Conservation (phyloP, 2,888 invertebrate species). For the Esperia sulphurella region DNA sequence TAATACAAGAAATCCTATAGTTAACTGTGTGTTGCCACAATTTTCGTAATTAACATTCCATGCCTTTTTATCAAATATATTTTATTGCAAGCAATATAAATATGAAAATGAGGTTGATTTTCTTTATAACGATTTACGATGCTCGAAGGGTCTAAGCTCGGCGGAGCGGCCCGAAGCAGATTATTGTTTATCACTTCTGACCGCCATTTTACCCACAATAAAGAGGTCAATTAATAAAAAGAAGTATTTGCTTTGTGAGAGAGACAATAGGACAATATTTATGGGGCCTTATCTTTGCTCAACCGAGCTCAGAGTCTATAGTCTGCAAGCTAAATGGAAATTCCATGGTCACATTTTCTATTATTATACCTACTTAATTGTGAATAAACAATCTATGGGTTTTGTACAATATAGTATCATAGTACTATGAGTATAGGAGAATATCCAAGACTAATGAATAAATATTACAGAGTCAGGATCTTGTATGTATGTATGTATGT, state of each 20-base stretch:
- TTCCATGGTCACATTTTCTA: neutral
- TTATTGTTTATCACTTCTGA: constrained; percentile 49
- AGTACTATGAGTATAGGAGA: no score
- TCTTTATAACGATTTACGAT: constrained; percentile 35
- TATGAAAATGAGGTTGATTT: constrained; percentile 35
- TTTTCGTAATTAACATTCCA: no score
- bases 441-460: no score
- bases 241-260: constrained; percentile 36
- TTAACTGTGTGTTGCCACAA: no score
- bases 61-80: constrained; percentile 18
- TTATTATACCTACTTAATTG: no score
- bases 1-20: no score
- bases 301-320: neutral
- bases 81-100: constrained; percentile 33
- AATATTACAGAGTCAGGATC: no score
- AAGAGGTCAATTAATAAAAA: constrained; percentile 49
- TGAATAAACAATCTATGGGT: no score
- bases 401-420: no score
- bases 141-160: constrained; percentile 26
- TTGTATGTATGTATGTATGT: no score
- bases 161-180: constrained; percentile 31
- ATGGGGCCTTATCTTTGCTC: constrained; percentile 27
- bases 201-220: constrained; percentile 42
- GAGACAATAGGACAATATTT: constrained; percentile 41
- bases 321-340: neutral